Conservation (phyloP, 2,888 invertebrate genomes). For the Microchrysa polita region DNA sequence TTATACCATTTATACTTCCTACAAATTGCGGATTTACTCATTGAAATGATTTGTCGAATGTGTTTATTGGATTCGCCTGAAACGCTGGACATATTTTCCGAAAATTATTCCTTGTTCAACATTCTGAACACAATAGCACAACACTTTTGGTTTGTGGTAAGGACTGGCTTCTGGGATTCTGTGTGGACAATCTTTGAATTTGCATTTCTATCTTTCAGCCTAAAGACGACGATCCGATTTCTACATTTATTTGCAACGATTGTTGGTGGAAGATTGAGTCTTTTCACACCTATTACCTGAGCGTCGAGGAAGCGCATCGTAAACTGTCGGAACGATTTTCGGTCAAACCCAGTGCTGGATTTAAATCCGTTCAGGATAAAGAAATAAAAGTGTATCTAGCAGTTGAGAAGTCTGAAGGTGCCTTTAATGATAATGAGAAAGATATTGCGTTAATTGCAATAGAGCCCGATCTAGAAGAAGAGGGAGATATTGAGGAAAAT, state of each 20-base stretch:
- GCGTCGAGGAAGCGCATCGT: slow-evolving; percentile 58
- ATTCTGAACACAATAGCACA: slow-evolving; percentile 58
- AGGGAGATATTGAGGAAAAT: neutral
- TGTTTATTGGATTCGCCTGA: slow-evolving; percentile 54
- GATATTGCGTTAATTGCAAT: slow-evolving; percentile 9
- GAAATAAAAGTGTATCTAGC: slow-evolving; percentile 8
- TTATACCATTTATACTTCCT: too few species aligned
- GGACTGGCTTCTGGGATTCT: neutral
- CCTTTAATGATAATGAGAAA: neutral
- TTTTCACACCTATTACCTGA: slow-evolving; percentile 60
- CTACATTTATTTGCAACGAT: slow-evolving; percentile 58
- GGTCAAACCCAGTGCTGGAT: neutral
- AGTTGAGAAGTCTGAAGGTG: neutral
- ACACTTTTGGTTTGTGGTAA: slow-evolving; percentile 63
- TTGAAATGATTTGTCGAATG: slow-evolving; percentile 49
- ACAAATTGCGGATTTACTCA: too few species aligned
- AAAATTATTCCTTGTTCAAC: slow-evolving; percentile 55
- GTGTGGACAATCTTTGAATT: neutral
- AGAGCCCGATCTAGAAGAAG: too few species aligned
- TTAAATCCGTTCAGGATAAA: neutral
- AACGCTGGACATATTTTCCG: slow-evolving; percentile 59
- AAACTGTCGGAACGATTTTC: slow-evolving; percentile 36
- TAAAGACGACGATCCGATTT: slow-evolving; percentile 57
- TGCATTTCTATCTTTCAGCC: slow-evolving; percentile 53
- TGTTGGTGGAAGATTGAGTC: slow-evolving; percentile 60